Evolutionary conservation across 2,888 invertebrate species (phyloP).

Genomic region (Drosophila peninsularis): DNA sequence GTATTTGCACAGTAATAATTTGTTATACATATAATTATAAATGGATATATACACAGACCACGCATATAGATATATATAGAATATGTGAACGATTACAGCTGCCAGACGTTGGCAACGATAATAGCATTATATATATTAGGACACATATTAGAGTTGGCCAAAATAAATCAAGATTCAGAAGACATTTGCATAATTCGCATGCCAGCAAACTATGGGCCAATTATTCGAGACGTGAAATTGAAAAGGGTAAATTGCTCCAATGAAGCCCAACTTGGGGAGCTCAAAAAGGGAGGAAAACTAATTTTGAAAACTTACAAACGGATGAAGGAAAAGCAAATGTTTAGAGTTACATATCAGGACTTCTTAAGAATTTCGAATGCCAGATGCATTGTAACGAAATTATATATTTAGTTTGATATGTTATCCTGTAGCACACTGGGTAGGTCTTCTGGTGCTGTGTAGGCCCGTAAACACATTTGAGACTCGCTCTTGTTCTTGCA

Average conservation of each 20-base stretch:
- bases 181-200: conserved; percentile 53
- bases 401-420: too few species aligned
- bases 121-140: not conserved
- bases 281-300: not conserved
- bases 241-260: conserved; percentile 13
- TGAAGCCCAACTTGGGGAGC: not conserved
- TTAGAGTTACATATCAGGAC: too few species aligned
- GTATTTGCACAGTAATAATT: conserved; percentile 43
- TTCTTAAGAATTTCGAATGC: too few species aligned
- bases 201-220: conserved; percentile 47
- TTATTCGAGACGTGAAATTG: conserved; percentile 27
- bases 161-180: conserved; percentile 13
- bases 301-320: not conserved
- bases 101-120: conserved; percentile 11
- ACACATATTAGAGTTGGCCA: conserved; percentile 4
- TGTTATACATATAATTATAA: not conserved
- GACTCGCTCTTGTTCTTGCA: not conserved
- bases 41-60: too few species aligned
- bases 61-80: too few species aligned
- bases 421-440: too few species aligned
- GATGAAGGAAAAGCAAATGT: too few species aligned
- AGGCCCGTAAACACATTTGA: not conserved
- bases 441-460: too few species aligned
- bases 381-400: too few species aligned
- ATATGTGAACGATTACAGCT: conserved; percentile 4